phyloP scores from a whole-genome alignment of 2,888 invertebrate species.

The Calameuta filiformis region DNA sequence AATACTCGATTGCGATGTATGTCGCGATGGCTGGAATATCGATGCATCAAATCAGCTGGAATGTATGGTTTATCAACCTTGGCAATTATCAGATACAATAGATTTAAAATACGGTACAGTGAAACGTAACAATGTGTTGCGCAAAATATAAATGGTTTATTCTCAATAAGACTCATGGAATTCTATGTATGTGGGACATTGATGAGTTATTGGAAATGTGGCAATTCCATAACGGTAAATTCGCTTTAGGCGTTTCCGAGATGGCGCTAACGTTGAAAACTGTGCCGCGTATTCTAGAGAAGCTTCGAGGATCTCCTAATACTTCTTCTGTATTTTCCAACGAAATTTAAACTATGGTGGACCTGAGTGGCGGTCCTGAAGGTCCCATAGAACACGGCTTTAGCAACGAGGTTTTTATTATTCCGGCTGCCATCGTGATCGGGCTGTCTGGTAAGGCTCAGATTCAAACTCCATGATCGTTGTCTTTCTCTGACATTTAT shows the following conservation, averaged over 20 bases:
- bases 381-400: conserved; percentile 88
- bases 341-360: conserved; percentile 85
- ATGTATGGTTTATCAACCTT: too few relatives aligned
- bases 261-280: conserved; percentile 70
- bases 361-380: conserved; percentile 82
- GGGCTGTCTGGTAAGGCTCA: conserved; percentile 78
- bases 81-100: too few relatives aligned
- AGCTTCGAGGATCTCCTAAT: conserved; percentile 77
- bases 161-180: too few relatives aligned
- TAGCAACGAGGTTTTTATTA: conserved; percentile 86
- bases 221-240: background rate
- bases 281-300: conserved; percentile 87
- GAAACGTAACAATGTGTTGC: too few relatives aligned
- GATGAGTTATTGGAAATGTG: background rate
- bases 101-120: too few relatives aligned
- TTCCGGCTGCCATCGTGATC: conserved; percentile 84
- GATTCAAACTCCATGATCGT: too few relatives aligned
- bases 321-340: conserved; percentile 78
- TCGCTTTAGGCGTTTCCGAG: conserved; percentile 19
- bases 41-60: too few relatives aligned
- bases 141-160: too few relatives aligned
- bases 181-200: too few relatives aligned
- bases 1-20: too few relatives aligned
- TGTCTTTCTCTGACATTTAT: background rate
- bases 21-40: too few relatives aligned